Percentiles rank a stretch among this genome's conserved stretches.
These are phyloP conservation scores for Potorous gilbertii DNA, from an alignment of 2,797 vertebrate genomes.

Conservation along the genomic window DNA sequence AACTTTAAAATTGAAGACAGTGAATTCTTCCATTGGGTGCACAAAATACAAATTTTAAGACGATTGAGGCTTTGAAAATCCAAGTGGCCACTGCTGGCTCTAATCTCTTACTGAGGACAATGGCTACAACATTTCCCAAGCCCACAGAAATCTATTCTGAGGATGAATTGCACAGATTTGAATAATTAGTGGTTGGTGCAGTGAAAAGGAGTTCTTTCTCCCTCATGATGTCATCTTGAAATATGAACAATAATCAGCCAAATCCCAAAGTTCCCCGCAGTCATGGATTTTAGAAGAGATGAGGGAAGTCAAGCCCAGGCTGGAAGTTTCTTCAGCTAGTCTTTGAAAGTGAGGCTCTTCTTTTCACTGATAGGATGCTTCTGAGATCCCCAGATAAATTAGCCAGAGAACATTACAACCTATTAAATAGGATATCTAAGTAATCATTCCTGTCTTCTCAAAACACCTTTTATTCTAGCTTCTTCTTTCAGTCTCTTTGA, in stretches of 20 bases:
- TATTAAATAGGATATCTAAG: constrained; percentile 3
- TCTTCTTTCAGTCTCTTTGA: constrained; percentile 66
- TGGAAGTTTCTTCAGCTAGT: neutral
- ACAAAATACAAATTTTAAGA: constrained; percentile 9
- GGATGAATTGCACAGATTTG: constrained; percentile 47
- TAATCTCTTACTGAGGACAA: constrained; percentile 23
- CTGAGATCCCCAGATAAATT: neutral
- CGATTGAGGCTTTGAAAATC: constrained; percentile 30
- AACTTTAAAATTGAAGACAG: constrained; percentile 29
- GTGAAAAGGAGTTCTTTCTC: constrained; percentile 23
- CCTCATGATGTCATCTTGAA: neutral
- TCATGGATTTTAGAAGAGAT: constrained; percentile 31
- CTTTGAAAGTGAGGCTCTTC: neutral
- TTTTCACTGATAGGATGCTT: neutral
- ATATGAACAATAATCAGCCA: constrained; percentile 16
- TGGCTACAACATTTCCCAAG: constrained; percentile 12
- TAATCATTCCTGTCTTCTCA: constrained; percentile 47
- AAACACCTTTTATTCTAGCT: constrained; percentile 50
- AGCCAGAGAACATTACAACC: constrained; percentile 15
- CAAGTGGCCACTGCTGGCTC: neutral
- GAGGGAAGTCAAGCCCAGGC: neutral
- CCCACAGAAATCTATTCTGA: constrained; percentile 37
- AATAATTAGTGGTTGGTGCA: constrained; percentile 66
- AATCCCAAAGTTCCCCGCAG: neutral
- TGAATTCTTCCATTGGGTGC: neutral